These are phyloP conservation scores for Blastomussa wellsi DNA, from an alignment of 92 coral and sea anemone species.

Conservation along the genomic window DNA sequence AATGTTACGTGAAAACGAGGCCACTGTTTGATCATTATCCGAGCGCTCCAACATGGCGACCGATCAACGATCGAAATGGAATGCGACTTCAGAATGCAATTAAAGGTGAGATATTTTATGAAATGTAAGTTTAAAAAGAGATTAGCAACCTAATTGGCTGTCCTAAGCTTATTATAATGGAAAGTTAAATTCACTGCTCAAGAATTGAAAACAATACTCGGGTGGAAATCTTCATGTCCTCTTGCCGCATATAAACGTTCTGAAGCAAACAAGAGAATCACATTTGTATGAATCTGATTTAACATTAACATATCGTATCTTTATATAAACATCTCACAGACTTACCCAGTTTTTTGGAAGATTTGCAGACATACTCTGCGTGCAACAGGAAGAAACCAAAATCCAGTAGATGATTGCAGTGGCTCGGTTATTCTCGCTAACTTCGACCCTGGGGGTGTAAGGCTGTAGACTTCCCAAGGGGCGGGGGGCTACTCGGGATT, in stretches of 20 bases:
- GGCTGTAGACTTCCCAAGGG: no score
- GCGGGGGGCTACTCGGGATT: no score
- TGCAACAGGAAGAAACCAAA: no score
- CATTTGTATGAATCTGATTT: no score
- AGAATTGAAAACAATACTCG: background rate
- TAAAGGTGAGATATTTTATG: background rate
- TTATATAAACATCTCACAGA: no score
- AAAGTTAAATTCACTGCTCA: background rate
- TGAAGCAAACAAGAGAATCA: background rate
- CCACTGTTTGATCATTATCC: background rate
- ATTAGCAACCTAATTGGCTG: background rate
- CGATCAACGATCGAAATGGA: background rate
- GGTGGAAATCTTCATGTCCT: background rate
- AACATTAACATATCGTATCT: no score
- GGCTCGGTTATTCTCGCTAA: no score
- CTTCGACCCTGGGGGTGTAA: no score
- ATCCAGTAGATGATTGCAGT: no score
- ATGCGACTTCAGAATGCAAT: no score
- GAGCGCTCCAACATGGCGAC: conserved; percentile 2
- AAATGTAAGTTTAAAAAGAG: background rate
- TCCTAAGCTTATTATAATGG: background rate
- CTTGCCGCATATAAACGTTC: background rate
- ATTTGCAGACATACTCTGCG: no score
- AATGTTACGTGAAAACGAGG: conserved; percentile 14
- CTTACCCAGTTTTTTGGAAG: no score